Evolutionary conservation across 1,140 invertebrate genomes (phyloP).

Genomic region (Parapsyche elsis): DNA sequence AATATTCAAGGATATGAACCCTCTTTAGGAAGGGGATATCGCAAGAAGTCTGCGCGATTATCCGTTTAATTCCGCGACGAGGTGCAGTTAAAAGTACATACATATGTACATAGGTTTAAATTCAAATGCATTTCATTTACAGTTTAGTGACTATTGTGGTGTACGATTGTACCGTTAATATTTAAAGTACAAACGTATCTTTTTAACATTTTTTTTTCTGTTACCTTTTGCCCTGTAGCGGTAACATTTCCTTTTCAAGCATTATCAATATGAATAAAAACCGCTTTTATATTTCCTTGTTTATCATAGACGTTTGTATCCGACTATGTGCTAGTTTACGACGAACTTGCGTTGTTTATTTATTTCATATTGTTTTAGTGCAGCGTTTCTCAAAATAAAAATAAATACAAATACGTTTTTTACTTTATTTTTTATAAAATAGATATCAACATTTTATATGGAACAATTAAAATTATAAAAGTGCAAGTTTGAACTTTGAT

Average conservation of each 20-base stretch:
- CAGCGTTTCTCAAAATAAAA: neutral
- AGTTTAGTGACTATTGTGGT: too few species aligned
- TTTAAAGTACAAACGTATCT: constrained; percentile 14
- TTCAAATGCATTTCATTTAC: too few species aligned
- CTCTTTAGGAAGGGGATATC: neutral
- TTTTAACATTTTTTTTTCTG: neutral
- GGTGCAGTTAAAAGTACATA: too few species aligned
- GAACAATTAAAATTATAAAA: too few species aligned
- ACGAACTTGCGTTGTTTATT: too few species aligned
- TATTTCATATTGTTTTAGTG: too few species aligned
- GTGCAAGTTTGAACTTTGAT: too few species aligned
- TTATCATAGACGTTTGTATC: neutral
- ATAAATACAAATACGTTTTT: too few species aligned
- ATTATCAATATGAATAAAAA: constrained; percentile 12
- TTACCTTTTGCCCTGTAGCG: neutral
- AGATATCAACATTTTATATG: too few species aligned
- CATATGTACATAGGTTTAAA: too few species aligned
- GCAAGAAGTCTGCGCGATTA: neutral
- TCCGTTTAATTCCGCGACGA: neutral
- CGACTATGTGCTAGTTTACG: neutral
- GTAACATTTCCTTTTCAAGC: neutral
- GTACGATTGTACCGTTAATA: constrained; percentile 20
- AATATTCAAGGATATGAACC: neutral
- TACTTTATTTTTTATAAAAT: too few species aligned
- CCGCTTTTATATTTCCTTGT: neutral